Evolutionary conservation across 2,888 invertebrate species (phyloP).

Genomic region (Calameuta idolon): DNA sequence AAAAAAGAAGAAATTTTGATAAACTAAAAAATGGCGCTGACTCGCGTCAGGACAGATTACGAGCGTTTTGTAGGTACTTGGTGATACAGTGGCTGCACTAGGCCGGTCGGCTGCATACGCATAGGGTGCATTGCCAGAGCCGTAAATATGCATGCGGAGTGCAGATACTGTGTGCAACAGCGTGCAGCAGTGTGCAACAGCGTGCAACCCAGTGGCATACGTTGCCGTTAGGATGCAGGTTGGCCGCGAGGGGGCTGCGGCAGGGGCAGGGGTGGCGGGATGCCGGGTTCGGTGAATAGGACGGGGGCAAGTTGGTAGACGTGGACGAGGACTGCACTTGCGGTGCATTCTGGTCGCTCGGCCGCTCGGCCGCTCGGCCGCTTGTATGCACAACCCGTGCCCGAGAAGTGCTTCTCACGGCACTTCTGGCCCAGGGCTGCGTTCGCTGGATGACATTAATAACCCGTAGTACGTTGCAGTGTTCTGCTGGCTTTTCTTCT

Average conservation of each 20-base stretch:
- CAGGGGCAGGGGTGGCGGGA: neutral
- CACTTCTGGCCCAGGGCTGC: neutral
- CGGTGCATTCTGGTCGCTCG: neutral
- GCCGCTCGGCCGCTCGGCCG: neutral
- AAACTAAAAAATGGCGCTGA: neutral
- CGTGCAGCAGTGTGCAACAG: conserved; percentile 1
- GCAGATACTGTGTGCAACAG: conserved; percentile 4
- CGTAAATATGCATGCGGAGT: conserved; percentile 1
- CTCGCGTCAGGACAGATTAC: too few relatives aligned
- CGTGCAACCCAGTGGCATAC: conserved; percentile 4
- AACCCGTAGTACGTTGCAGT: neutral
- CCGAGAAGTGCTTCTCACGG: neutral
- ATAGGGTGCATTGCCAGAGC: neutral
- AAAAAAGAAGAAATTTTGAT: too few relatives aligned
- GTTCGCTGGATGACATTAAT: neutral
- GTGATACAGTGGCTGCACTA: too few relatives aligned
- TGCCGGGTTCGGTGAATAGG: neutral
- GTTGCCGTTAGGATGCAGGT: conserved; percentile 11
- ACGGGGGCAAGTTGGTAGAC: neutral
- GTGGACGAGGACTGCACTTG: neutral
- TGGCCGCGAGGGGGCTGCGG: neutral
- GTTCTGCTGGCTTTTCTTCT: neutral
- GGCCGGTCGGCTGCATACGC: neutral
- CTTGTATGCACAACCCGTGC: neutral
- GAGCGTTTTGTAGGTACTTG: too few relatives aligned